Base-by-base conservation (phyloP, 1,140 invertebrate species). In the Andricus grossulariae region DNA sequence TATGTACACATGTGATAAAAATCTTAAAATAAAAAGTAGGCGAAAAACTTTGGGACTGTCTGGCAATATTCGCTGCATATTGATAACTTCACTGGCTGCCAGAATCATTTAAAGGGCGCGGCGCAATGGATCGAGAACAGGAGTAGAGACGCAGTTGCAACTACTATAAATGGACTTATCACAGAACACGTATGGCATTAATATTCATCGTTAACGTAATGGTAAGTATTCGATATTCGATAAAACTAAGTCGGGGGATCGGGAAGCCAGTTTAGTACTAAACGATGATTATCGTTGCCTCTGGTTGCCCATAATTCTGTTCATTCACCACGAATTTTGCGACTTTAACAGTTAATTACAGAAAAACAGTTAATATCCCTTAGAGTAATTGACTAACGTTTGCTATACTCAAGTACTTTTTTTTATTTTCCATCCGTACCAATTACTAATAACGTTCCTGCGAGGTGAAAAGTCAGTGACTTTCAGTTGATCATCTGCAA, bases 181-280 rank as follows among this genome's bases (percentile, higher is more conserved):
- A 92, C 91, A 92, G 91, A 92, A 92, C 90, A 92, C 91, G 91
- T 92, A 92, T 92, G 91, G 91, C 91, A 92, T 92, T 91, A 91
- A 91, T 91, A 86, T 85, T 91, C 88, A 82, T 90, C 90, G 86
- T 91, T 86, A 84, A 91, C 89, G 82, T 90, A 89, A 87, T 91
- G 87, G 84, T 88, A 87, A 86, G 86, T 85, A 85, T 86, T 83
- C 85, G 88, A 88, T 82, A 76, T 83, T 87, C 81, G 84, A 86
- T 89, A 90, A 89, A 90, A 90, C 89, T 90, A 90, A 83, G 83
- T 89, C 85, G 86, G 86, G 87, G 90, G 86, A 89, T 90, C 87
- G 89, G 89, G 90, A 90, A 90, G 89, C 90, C 90, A 90, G 88
- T 90, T 88, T 81, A 86, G 82, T 87, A 86, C 85, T 90, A 89